Evolutionary conservation across 2,888 invertebrate genomes (phyloP), one percentile per base, ranked within the genome.

Genomic region (Epinotia brunnichana): DNA sequence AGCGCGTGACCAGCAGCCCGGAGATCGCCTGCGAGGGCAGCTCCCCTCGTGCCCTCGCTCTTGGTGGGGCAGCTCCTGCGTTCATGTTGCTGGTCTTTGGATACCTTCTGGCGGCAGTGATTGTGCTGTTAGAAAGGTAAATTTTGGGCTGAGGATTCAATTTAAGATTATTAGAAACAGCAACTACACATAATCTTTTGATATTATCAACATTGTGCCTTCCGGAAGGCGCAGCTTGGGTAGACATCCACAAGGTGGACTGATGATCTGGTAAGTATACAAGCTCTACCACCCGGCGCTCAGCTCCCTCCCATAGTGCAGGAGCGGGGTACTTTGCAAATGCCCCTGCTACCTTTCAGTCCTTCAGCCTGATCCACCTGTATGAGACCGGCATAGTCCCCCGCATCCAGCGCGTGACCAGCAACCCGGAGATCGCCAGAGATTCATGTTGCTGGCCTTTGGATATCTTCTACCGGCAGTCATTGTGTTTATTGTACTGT

Each of bases 61-160:
- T 92, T 13, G 92, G 92, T 1, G 90, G 91, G 3, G 92, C 92
- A 0, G 90, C 91, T 0, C 92, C 92, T 0, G 91, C 89, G 0
- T 92, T 92, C 75, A 77, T 90, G n/a, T 75, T 91, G 10, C 80
- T 92, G 0, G 83, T 82, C 10, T 78, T 79, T 5, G 91, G 91
- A 2, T 88, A 79, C 56, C 3, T 85, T 0, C 51, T 86, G 51
- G 86, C 84, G 10, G 75, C 77, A 0, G 1, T 76, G 0, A 84
- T 91, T 2, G 82, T 91, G 86, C 5, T 91, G 0, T 1, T 84
- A 9, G 91, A 92, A 75, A 85, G 87, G 89, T 89, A 35, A n/a
- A n/a, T n/a, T 3, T 35, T 35, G 35, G 35, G 35, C 9, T 35
- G 0, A 35, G 35, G 35, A 35, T 35, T 7, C 29, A 29, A 35